Conservation (phyloP, 2,797 vertebrate genomes). For the Rhinella marina region DNA sequence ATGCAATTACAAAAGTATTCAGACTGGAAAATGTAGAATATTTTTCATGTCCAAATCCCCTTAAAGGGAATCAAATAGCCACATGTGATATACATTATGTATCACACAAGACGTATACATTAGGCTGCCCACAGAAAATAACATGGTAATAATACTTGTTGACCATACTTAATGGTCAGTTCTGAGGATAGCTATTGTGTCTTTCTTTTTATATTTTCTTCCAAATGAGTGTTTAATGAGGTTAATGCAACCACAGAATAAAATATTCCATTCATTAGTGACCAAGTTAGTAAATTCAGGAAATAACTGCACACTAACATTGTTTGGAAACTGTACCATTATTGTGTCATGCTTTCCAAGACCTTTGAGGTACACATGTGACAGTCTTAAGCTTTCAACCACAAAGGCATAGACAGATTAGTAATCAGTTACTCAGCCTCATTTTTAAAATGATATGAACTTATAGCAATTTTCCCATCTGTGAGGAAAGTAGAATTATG, state of each 20-base stretch:
- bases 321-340: not conserved
- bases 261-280: not conserved
- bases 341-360: slow-evolving; percentile 11
- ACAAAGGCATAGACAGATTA: not conserved
- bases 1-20: no score
- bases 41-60: no score
- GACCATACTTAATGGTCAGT: not conserved
- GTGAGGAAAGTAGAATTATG: no score
- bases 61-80: not conserved
- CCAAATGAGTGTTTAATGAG: not conserved
- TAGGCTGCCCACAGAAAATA: not conserved
- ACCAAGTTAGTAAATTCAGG: not conserved
- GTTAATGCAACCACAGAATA: not conserved
- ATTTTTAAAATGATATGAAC: not conserved
- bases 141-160: not conserved
- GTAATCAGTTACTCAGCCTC: not conserved
- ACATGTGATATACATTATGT: not conserved
- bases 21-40: no score
- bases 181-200: not conserved
- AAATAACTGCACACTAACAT: not conserved
- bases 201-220: not conserved
- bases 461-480: not conserved
- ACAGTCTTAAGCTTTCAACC: not conserved
- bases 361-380: not conserved
- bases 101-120: not conserved